Conservation (phyloP, 2,797 vertebrate species). For the Silurus lanzhouensis region DNA sequence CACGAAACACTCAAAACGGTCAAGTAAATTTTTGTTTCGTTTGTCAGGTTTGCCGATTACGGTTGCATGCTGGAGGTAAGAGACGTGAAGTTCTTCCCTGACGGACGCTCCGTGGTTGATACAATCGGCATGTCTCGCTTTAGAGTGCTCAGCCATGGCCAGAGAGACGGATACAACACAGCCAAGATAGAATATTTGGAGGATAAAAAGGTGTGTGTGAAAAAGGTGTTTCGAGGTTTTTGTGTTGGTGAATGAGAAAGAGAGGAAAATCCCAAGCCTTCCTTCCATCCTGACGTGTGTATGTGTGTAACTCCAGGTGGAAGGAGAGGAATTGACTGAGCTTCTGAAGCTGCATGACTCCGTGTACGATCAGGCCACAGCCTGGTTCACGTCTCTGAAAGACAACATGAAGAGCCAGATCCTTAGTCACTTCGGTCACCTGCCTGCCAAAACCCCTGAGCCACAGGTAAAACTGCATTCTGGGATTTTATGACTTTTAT, state of each 20-base stretch:
- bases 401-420: constrained; percentile 93
- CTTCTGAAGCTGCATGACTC: constrained; percentile 84
- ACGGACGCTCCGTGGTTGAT: constrained; percentile 89
- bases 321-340: constrained; percentile 83
- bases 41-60: constrained; percentile 83
- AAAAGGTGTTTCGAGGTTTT: not conserved
- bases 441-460: constrained; percentile 84
- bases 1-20: not conserved
- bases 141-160: constrained; percentile 86
- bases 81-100: constrained; percentile 90
- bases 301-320: constrained; percentile 71
- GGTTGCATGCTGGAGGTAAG: constrained; percentile 93
- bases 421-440: constrained; percentile 88
- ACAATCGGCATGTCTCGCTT: constrained; percentile 87
- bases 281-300: constrained; percentile 21
- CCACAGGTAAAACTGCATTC: constrained; percentile 79
- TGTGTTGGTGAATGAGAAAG: not conserved
- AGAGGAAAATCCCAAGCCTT: constrained; percentile 30
- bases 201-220: constrained; percentile 83
- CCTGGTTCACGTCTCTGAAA: constrained; percentile 91
- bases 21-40: not conserved
- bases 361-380: constrained; percentile 87
- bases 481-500: not conserved
- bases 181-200: constrained; percentile 92
- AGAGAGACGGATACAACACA: constrained; percentile 90